Evolutionary conservation across 2,888 invertebrate species (phyloP).

Genomic region (Ethmia dodecea): DNA sequence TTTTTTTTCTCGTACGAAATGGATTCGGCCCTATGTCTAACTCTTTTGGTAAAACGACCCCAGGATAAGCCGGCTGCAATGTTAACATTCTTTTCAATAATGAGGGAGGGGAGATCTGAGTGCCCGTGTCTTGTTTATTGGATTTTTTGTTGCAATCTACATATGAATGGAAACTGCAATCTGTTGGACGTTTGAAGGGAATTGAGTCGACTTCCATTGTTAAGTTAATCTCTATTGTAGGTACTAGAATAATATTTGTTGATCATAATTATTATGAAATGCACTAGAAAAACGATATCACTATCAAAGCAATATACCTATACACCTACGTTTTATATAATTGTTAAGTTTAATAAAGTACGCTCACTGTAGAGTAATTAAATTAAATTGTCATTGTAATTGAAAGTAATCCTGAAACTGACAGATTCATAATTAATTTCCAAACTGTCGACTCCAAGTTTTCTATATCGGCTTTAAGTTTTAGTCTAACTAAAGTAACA

Average conservation of each 20-base stretch:
- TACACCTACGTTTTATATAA: no score
- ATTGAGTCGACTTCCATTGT: constrained; percentile 40
- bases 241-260: background rate
- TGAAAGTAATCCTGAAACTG: no score
- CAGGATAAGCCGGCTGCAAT: constrained; percentile 67
- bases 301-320: no score
- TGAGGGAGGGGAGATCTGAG: constrained; percentile 60
- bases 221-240: constrained; percentile 32
- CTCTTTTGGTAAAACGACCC: constrained; percentile 75
- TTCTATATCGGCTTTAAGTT: constrained; percentile 28
- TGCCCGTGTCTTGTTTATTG: constrained; percentile 73
- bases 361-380: no score
- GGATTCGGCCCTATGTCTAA: no score
- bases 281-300: no score
- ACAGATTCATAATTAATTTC: no score
- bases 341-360: no score
- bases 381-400: no score
- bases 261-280: no score
- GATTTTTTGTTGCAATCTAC: constrained; percentile 77
- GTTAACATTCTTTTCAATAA: constrained; percentile 77
- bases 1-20: no score
- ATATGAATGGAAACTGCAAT: constrained; percentile 73
- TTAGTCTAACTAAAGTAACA: constrained; percentile 43
- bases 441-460: constrained; percentile 43
- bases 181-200: constrained; percentile 52